These are phyloP conservation scores for Taeniopygia guttata DNA, from an alignment of 2,797 vertebrate species.

Conservation along the genomic window DNA sequence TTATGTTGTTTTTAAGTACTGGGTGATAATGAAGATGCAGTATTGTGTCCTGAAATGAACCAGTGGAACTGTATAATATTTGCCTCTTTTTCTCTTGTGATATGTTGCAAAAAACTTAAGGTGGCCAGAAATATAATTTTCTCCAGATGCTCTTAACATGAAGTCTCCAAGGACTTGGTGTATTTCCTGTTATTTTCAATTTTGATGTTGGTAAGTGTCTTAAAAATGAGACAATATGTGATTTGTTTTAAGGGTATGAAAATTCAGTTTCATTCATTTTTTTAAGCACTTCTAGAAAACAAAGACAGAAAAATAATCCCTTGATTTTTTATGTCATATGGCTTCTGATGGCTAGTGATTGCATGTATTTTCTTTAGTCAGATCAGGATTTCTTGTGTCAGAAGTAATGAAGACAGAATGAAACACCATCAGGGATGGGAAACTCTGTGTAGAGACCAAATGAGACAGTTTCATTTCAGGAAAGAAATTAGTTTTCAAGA, in stretches of 20 bases:
- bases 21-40: background rate
- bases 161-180: background rate
- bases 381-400: background rate
- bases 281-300: no score
- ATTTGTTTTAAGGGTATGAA: background rate
- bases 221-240: background rate
- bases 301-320: no score
- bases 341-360: background rate
- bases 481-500: background rate
- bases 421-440: background rate
- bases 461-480: background rate
- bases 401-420: background rate
- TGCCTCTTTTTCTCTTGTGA: background rate
- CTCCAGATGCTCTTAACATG: background rate
- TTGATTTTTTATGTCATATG: background rate
- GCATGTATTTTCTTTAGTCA: background rate
- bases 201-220: background rate
- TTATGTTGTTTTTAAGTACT: background rate
- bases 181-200: background rate
- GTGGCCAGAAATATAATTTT: background rate
- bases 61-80: background rate
- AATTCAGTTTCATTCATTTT: no score
- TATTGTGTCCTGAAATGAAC: background rate
- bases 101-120: background rate
- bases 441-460: background rate